Evolutionary conservation across 2,797 vertebrate species (phyloP).

Genomic region (Gallinago stenura): DNA sequence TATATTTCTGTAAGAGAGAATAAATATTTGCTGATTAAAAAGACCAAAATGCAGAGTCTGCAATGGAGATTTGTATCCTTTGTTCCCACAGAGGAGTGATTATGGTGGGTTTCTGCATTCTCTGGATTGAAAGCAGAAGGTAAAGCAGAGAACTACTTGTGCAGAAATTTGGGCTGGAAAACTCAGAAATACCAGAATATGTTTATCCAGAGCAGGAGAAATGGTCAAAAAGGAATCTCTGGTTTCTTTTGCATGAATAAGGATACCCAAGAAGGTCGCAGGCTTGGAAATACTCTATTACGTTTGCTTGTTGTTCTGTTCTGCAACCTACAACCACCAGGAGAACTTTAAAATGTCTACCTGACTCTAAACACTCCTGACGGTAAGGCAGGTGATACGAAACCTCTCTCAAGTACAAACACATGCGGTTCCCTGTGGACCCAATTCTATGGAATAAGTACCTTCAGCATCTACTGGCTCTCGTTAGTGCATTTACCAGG

Average conservation of each 20-base stretch:
- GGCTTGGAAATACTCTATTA: background rate
- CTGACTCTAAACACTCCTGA: background rate
- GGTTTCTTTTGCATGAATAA: background rate
- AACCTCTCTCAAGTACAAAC: background rate
- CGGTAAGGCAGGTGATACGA: background rate
- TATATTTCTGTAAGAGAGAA: background rate
- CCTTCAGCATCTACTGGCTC: background rate
- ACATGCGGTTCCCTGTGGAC: background rate
- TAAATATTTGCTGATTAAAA: conserved; percentile 24
- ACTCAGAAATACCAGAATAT: background rate
- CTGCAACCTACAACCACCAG: background rate
- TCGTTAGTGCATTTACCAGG: background rate
- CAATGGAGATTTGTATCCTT: background rate
- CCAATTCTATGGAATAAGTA: fast-evolving
- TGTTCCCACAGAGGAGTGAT: background rate
- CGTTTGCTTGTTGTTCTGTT: background rate
- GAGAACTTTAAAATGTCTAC: background rate
- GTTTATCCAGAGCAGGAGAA: background rate
- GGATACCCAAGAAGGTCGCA: background rate
- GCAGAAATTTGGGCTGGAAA: background rate
- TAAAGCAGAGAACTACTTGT: background rate
- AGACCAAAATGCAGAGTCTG: background rate
- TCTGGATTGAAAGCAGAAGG: background rate
- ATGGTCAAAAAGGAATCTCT: background rate
- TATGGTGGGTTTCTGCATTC: background rate